Percentiles rank a stretch among this genome's conserved stretches.
phyloP scores from a whole-genome alignment of 2,888 invertebrate genomes.

The Chydorus sphaericus region DNA sequence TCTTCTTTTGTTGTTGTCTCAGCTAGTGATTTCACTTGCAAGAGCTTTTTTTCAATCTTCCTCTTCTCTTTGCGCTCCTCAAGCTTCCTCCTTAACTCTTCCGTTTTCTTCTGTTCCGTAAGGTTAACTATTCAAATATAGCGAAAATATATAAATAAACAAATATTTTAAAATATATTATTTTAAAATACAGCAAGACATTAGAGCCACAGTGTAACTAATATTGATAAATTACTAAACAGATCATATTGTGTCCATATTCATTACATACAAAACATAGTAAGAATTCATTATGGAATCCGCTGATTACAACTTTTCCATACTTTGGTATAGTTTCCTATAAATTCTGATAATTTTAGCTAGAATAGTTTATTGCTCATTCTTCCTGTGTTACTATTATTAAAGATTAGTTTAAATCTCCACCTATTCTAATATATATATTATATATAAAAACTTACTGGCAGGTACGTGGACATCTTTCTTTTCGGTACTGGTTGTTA shows the following conservation, averaged over 20 bases:
- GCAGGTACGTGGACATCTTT: conserved; percentile 64
- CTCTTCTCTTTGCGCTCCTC: conserved; percentile 63
- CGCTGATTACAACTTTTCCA: no score
- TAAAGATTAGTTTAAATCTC: neutral
- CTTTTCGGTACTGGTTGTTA: conserved; percentile 26
- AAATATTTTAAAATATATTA: neutral
- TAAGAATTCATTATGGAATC: no score
- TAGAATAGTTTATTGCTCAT: neutral
- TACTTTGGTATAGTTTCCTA: no score
- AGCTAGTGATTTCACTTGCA: conserved; percentile 44
- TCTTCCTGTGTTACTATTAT: neutral
- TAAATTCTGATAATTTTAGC: no score
- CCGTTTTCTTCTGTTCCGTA: conserved; percentile 52
- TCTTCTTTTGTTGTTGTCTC: conserved; percentile 51
- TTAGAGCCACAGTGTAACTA: no score
- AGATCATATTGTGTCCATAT: no score
- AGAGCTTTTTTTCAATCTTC: conserved; percentile 50
- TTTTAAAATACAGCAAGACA: no score
- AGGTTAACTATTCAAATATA: conserved; percentile 38
- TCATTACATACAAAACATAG: no score
- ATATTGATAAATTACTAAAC: no score
- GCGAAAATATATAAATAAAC: neutral
- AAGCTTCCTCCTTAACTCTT: conserved; percentile 67
- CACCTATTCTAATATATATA: neutral
- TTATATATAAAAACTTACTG: conserved; percentile 21